phyloP scores from a whole-genome alignment of 2,113 vertebrate species.

The Echinops telfairi region DNA sequence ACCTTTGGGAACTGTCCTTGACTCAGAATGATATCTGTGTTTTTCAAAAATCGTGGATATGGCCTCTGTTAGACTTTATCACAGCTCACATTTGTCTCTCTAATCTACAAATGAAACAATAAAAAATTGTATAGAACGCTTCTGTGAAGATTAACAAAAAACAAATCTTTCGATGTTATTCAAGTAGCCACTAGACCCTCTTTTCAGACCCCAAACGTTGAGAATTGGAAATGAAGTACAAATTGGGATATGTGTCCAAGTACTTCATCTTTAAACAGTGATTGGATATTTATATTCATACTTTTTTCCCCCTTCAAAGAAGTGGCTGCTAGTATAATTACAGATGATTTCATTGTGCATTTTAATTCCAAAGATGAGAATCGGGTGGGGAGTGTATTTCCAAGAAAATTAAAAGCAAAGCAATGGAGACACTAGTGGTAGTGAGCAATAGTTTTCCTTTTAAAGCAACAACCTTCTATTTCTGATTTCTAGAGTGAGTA shows the following conservation, averaged over 20 bases:
- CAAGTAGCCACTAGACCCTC: background rate
- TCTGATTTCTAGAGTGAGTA: slow-evolving; percentile 36
- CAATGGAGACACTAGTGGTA: background rate
- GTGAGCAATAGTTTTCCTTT: slow-evolving; percentile 47
- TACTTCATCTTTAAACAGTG: slow-evolving; percentile 42
- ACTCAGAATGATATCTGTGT: slow-evolving; percentile 33
- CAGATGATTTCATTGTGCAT: slow-evolving; percentile 50
- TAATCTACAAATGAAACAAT: slow-evolving; percentile 44
- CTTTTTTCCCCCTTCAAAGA: slow-evolving; percentile 11
- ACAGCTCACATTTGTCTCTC: slow-evolving; percentile 42
- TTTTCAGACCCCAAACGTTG: slow-evolving; percentile 19
- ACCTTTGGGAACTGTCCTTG: slow-evolving; percentile 13
- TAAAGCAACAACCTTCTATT: slow-evolving; percentile 21
- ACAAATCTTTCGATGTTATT: background rate
- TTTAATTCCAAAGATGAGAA: slow-evolving; percentile 57
- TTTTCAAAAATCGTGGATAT: slow-evolving; percentile 49
- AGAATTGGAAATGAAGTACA: slow-evolving; percentile 49
- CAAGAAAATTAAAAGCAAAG: slow-evolving; percentile 53
- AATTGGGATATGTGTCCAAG: slow-evolving; percentile 30
- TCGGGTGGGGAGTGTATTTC: slow-evolving; percentile 26
- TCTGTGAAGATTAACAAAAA: background rate
- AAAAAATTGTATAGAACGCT: slow-evolving; percentile 27
- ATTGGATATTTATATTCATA: slow-evolving; percentile 34
- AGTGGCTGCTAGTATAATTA: slow-evolving; percentile 44
- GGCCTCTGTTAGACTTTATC: slow-evolving; percentile 47